A percentile compares a stretch with the other conserved stretches of the same genome.
phyloP scores from a whole-genome alignment of 2,113 vertebrate genomes.

The Hypanus sabinus region DNA sequence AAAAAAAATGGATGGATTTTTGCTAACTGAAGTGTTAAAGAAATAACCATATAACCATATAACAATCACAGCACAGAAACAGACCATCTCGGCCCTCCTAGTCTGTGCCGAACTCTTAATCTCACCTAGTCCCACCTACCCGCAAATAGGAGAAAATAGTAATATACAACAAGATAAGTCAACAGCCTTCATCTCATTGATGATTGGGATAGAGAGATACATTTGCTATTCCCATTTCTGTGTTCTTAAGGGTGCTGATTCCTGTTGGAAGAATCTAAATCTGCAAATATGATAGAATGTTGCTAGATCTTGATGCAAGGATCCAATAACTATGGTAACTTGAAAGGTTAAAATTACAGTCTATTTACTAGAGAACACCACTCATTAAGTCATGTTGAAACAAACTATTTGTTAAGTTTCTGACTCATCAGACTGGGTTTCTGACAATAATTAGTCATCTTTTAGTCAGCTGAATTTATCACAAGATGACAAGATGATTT shows the following conservation, averaged over 20 bases:
- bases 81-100: too few species aligned
- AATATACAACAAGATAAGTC: too few species aligned
- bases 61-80: too few species aligned
- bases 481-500: background rate
- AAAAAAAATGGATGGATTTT: too few species aligned
- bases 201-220: too few species aligned
- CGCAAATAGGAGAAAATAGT: too few species aligned
- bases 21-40: too few species aligned
- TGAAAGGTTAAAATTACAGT: background rate
- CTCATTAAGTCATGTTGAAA: constrained; percentile 11
- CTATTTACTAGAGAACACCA: background rate
- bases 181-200: too few species aligned
- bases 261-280: background rate
- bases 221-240: too few species aligned
- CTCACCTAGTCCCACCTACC: too few species aligned
- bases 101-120: too few species aligned
- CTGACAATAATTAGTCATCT: constrained; percentile 24
- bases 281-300: background rate
- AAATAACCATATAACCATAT: too few species aligned
- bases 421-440: constrained; percentile 6
- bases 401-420: constrained; percentile 33
- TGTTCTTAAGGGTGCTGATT: background rate
- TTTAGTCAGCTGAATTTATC: constrained; percentile 2
- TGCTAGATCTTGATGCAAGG: background rate
- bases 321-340: background rate